A percentile compares a stretch with the other conserved stretches of the same genome.
Evolutionary conservation across 2,113 vertebrate species (phyloP).

Genomic region (Erinaceus europaeus): DNA sequence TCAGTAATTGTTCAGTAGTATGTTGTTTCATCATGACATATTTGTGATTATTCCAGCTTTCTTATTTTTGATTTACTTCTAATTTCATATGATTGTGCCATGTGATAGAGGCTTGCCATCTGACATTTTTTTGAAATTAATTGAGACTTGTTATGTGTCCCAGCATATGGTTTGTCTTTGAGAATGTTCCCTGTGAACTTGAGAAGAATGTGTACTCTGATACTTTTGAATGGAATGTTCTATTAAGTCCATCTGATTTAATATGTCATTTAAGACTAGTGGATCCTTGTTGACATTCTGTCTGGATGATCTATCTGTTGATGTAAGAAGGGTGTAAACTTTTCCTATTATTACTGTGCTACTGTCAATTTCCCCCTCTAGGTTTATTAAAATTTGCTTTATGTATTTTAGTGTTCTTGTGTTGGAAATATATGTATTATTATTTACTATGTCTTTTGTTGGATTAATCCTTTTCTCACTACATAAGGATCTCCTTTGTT

Average conservation of each 20-base stretch:
- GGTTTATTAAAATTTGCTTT: neutral
- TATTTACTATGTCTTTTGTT: neutral
- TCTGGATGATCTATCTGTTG: neutral
- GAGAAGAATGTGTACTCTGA: neutral
- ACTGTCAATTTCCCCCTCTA: neutral
- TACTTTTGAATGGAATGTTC: neutral
- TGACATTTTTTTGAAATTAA: neutral
- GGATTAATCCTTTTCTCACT: neutral
- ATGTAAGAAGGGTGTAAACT: neutral
- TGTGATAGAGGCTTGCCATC: neutral
- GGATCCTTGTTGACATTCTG: neutral
- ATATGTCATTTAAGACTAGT: neutral
- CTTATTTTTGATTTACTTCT: neutral
- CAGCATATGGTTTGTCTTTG: neutral
- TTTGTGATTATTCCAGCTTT: neutral
- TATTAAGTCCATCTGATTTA: neutral
- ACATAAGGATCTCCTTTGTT: neutral
- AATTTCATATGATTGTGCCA: neutral
- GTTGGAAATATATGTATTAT: neutral
- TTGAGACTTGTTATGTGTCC: neutral
- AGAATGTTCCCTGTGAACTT: neutral
- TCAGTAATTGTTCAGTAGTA: neutral
- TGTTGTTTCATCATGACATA: neutral
- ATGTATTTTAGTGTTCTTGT: neutral
- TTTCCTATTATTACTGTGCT: neutral